Conservation (phyloP, 2,113 vertebrate genomes). For the Halcyon senegalensis region DNA sequence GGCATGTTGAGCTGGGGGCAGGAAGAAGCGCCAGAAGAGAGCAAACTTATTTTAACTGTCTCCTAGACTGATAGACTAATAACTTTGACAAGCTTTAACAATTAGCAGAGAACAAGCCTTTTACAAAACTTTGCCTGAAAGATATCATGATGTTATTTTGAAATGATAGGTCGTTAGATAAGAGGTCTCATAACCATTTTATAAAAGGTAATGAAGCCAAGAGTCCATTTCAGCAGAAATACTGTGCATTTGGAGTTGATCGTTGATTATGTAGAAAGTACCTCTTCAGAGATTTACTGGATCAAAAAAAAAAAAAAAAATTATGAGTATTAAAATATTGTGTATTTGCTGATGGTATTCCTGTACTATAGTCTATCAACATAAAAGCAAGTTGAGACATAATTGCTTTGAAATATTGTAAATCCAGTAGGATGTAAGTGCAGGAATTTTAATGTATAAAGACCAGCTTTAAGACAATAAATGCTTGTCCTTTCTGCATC, state of each 20-base stretch:
- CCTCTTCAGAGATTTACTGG: neutral
- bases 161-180: fast-evolving
- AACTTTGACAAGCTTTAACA: neutral
- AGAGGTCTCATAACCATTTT: neutral
- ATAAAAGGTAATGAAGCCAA: neutral
- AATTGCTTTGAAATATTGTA: neutral
- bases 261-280: neutral
- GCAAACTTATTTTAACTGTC: neutral
- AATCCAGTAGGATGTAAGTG: neutral
- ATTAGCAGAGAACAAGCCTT: neutral
- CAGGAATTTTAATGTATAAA: neutral
- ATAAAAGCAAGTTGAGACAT: neutral
- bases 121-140: neutral
- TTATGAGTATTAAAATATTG: neutral
- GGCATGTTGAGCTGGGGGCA: neutral
- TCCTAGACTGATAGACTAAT: neutral
- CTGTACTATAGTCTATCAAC: neutral
- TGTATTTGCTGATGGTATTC: neutral
- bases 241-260: neutral
- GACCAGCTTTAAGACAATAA: neutral
- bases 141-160: neutral
- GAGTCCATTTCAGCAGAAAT: neutral
- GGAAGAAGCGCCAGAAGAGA: neutral
- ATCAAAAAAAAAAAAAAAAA: neutral
- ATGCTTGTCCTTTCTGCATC: neutral